Base-by-base conservation (phyloP, 2,888 invertebrate genomes). In the Cheilosia scutellata region DNA sequence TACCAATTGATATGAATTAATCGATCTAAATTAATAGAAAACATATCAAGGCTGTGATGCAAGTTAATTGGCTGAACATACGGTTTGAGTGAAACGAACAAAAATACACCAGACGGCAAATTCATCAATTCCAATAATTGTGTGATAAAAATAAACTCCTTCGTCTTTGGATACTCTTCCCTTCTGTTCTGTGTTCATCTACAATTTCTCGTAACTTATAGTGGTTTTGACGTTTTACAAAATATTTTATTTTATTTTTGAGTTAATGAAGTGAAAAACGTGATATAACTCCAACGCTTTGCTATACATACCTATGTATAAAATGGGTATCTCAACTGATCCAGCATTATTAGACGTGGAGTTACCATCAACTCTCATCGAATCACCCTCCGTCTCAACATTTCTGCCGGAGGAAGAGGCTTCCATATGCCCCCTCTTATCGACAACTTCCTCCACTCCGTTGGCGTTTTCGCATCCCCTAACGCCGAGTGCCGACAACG, bases 401-500 rank as follows among this genome's bases (percentile, higher is more conserved):
- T 92, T 92, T 88, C 77, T 92, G 40, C 91, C 92, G 49, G 95
- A 95, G 80, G 95, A 95, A 87, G 94, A 94, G 88, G 94, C 95
- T 1, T 95, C 95, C 63, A 95, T 95, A 88, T 95, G 95, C 89
- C 93, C 95, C 53, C 92, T 95, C 49, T 90, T 96, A 49, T 93
- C 94, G 25, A 95, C 94, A 33, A 95, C 95, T 5, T 95, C 94
- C 0, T 94, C 95, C n/a, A 93, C 93, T 11, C 93, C 93, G 13
- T 91, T 94, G 60, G 94, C 94, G 71, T 94, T 94, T 87, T 93
- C 94, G 75, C 94, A 95, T 90, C 94, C 94, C 29, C 91, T 94
- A 0, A 93, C 94, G 5, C 94, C 94, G 75, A 94, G 93, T 90
- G 93, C 93, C 89, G 93, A 94, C 87, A 93, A 90, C 57, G 93